Percentiles rank a stretch among this genome's conserved stretches.
Conservation (phyloP, 30 jellyfish, hydroid and myxozoan genomes). For the Aurelia sp. region DNA sequence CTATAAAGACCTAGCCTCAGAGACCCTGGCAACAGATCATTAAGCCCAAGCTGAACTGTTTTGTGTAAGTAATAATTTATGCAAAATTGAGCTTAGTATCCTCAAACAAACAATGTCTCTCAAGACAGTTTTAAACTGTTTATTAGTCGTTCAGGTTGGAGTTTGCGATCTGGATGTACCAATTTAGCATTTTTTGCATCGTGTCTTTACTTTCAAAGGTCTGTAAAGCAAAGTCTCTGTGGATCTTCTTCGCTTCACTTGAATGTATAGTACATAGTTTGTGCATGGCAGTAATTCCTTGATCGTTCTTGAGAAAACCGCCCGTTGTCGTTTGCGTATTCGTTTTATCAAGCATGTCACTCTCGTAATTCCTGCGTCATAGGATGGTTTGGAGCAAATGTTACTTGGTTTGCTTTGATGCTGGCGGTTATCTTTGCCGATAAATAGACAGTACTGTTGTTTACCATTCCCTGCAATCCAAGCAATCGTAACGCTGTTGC, state of each 20-base stretch:
- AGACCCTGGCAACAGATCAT: no score
- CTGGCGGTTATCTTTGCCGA: constrained; percentile 26
- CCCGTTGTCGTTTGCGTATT: constrained; percentile 36
- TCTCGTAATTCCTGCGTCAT: constrained; percentile 1
- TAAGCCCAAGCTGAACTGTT: no score
- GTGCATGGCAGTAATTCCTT: constrained; percentile 56
- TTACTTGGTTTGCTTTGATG: background rate
- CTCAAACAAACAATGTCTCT: no score
- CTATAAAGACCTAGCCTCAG: no score
- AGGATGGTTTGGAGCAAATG: constrained; percentile 47
- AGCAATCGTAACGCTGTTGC: constrained; percentile 61
- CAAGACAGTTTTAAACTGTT: no score
- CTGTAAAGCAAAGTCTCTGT: constrained; percentile 48
- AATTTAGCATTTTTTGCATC: constrained; percentile 20
- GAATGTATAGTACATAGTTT: constrained; percentile 42
- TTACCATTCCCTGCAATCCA: constrained; percentile 65
- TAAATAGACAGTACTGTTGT: constrained; percentile 60
- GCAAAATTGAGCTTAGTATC: no score
- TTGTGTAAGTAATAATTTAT: no score
- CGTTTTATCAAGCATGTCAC: constrained; percentile 46
- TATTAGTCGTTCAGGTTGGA: no score
- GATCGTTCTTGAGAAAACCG: constrained; percentile 50
- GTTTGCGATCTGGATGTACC: background rate
- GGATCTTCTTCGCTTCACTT: constrained; percentile 46
- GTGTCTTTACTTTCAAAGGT: constrained; percentile 44